Percentiles rank a stretch among this genome's conserved stretches.
These are phyloP conservation scores for Cryptoblepharus egeriae DNA, from an alignment of 2,797 vertebrate species.

Conservation along the genomic window DNA sequence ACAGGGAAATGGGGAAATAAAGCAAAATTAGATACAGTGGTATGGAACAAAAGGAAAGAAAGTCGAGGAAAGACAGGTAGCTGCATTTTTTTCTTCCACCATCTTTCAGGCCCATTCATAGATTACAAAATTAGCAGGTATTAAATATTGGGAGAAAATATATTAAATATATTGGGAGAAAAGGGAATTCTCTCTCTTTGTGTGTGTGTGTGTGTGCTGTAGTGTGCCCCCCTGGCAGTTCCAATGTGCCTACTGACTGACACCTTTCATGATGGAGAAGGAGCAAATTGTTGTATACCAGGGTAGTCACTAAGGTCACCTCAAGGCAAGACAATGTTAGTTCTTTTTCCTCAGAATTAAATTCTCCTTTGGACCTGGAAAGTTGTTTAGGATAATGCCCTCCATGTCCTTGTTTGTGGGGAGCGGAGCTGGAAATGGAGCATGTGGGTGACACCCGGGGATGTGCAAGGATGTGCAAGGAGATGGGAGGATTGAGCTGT, in stretches of 20 bases:
- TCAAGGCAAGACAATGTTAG: no score
- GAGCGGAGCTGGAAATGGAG: constrained; percentile 55
- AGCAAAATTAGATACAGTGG: background rate
- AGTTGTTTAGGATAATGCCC: no score
- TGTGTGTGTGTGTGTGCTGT: no score
- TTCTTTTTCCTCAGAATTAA: no score
- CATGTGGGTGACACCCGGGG: constrained; percentile 69
- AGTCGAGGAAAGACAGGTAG: background rate
- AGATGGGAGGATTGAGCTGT: constrained; percentile 74
- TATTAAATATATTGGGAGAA: background rate
- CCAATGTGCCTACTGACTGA: constrained; percentile 66
- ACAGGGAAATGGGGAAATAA: background rate
- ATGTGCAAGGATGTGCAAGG: constrained; percentile 55
- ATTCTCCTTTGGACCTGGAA: no score
- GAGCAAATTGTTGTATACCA: no score
- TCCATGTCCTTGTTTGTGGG: background rate
- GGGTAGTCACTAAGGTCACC: no score
- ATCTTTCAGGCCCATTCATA: background rate
- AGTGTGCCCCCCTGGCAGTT: constrained; percentile 33
- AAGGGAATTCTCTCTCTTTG: background rate
- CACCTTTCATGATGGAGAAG: constrained; percentile 64
- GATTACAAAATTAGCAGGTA: background rate
- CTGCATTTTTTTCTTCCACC: no score
- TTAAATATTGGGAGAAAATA: background rate
- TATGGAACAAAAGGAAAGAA: background rate